Percentiles rank a stretch among this genome's conserved stretches.
Conservation (phyloP, 2,888 invertebrate genomes). For the Dynastes tityus region DNA sequence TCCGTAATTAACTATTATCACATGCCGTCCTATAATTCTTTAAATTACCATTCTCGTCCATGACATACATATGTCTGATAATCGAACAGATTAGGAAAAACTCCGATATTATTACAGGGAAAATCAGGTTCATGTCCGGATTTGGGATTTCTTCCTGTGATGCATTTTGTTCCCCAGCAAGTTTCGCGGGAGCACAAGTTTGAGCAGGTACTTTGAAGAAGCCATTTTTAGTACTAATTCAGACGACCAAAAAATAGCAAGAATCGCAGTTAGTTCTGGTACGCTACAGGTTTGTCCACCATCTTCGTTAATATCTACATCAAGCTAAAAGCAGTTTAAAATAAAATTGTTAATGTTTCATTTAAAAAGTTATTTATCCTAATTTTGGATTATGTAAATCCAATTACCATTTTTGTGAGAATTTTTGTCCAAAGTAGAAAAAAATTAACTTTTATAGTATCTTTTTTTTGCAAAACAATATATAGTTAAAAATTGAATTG, state of each 20-base stretch:
- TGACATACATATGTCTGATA: slow-evolving; percentile 26
- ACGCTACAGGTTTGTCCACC: not conserved
- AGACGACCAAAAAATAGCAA: not conserved
- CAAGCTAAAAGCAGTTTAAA: not conserved
- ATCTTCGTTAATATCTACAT: not conserved
- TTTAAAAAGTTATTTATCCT: too few species aligned
- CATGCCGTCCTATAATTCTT: slow-evolving; percentile 34
- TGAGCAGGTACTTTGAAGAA: slow-evolving; percentile 7
- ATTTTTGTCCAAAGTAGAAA: too few species aligned
- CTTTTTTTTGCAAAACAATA: too few species aligned
- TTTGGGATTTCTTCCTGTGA: slow-evolving; percentile 4
- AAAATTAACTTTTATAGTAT: too few species aligned
- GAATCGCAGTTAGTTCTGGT: slow-evolving; percentile 20
- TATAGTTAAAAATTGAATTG: too few species aligned
- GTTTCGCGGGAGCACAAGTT: not conserved
- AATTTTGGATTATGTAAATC: too few species aligned
- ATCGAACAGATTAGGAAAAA: slow-evolving; percentile 40
- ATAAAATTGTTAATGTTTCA: too few species aligned
- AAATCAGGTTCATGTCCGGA: slow-evolving; percentile 31
- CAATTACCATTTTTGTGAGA: too few species aligned
- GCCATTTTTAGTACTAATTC: not conserved
- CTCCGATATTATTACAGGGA: slow-evolving; percentile 27
- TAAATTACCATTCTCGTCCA: not conserved
- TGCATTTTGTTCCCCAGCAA: slow-evolving; percentile 13
- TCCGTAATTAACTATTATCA: slow-evolving; percentile 19